Evolutionary conservation across 2,888 invertebrate genomes (phyloP), one percentile per base, ranked within the genome.

Genomic region (Mythimna ferrago): DNA sequence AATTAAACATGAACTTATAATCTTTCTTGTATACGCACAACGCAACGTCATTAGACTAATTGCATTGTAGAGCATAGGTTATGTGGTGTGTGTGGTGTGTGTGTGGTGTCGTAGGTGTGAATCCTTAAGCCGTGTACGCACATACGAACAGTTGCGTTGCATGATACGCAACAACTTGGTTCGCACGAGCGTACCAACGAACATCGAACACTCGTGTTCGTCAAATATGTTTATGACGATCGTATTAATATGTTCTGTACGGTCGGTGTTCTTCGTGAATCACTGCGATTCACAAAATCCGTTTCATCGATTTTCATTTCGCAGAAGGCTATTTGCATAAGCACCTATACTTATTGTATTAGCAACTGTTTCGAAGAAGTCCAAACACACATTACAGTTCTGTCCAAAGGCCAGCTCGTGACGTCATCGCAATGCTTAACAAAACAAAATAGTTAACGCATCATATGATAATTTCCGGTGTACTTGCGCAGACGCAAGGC

Each of bases 1-100:
- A 78, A 82, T 82, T 82, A 68, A 35, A 67, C 21, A 41, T 62
- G 67, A 82, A 71, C 79, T 58, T 6, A 44, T 62, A 56, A 57
- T 68, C 78, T 38, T 5, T 41, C 35, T 7, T 2, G 14, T 44
- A 14, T 4, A 44, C 44, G 9, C 41, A 41, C 10, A 10, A 41
- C 41, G 9, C 14, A 48, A 48, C 48, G 48, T 48, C 48, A 48
- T 19, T 48, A 48, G 3, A 19, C 16, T 48, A 48, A 48, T 48
- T 48, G 16, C 48, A 48, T 48, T 48, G 16, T 48, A 48, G 16
- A 48, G 5, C 16, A 48, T 6, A 16, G 16, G 48, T 57, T 26
- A 7, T 38, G 38, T 38, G 32, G 32, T 32, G 2, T 32, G 2
- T 32, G n/a, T n/a, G n/a, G n/a, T n/a, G n/a, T n/a, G n/a, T n/a